A percentile compares a stretch with the other conserved stretches of the same genome.
Evolutionary conservation across 2,113 vertebrate genomes (phyloP).

Genomic region (Podiceps cristatus): DNA sequence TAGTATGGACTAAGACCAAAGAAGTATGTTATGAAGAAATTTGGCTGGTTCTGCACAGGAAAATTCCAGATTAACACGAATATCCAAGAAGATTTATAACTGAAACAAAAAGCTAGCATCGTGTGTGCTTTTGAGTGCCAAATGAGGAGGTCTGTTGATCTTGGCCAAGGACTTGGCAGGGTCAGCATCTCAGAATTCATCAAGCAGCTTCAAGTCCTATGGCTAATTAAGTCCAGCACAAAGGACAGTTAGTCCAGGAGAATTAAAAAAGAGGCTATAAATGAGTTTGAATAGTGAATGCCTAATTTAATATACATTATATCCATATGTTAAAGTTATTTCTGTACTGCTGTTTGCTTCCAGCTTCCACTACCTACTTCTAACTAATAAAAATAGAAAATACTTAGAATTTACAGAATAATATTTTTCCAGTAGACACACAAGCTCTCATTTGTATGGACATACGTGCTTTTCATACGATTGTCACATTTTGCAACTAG

Average conservation of each 20-base stretch:
- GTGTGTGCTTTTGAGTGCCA: neutral
- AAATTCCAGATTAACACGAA: neutral
- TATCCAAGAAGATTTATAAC: neutral
- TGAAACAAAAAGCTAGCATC: neutral
- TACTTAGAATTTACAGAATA: neutral
- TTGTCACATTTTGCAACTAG: neutral
- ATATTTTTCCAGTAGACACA: neutral
- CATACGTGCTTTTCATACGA: neutral
- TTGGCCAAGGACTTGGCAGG: neutral
- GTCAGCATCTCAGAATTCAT: neutral
- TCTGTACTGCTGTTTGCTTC: neutral
- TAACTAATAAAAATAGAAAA: constrained; percentile 13
- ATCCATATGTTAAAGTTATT: neutral
- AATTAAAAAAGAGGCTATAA: neutral
- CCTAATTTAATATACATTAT: neutral
- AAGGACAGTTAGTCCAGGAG: neutral
- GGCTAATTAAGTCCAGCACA: neutral
- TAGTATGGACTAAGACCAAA: neutral
- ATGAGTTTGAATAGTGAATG: neutral
- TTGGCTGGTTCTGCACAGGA: neutral
- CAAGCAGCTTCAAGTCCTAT: neutral
- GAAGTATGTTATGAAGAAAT: neutral
- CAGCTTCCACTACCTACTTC: neutral
- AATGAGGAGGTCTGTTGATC: neutral
- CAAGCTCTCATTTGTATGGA: neutral